These are phyloP conservation scores for Ardeotis arabs DNA, from an alignment of 2,113 vertebrate species.

Conservation along the genomic window DNA sequence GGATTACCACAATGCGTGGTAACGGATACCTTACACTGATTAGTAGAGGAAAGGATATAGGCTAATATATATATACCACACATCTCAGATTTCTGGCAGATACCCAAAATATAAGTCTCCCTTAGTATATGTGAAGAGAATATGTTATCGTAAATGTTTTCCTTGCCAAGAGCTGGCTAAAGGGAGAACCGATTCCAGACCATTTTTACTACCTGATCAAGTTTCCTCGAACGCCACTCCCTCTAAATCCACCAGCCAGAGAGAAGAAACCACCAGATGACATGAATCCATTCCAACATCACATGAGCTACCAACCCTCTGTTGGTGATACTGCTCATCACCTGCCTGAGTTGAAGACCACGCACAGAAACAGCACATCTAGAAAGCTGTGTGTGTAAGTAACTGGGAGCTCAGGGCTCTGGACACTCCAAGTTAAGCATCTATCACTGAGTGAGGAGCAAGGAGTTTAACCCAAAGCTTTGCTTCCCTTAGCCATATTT, in stretches of 20 bases:
- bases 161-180: not conserved
- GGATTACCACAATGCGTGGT: not conserved
- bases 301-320: not conserved
- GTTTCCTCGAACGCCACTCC: not conserved
- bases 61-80: not conserved
- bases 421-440: not conserved
- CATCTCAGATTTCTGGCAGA: not conserved
- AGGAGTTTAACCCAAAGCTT: not conserved
- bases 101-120: not conserved
- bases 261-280: not conserved
- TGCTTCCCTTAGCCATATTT: not conserved
- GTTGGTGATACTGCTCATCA: not conserved
- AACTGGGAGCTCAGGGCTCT: not conserved
- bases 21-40: not conserved
- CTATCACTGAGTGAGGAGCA: not conserved
- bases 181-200: not conserved
- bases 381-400: not conserved
- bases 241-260: not conserved
- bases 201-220: not conserved
- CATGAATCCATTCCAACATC: not conserved
- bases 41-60: not conserved
- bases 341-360: not conserved
- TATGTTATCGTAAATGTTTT: not conserved
- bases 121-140: not conserved
- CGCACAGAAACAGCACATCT: not conserved